Evolutionary conservation across 2,113 vertebrate species (phyloP).

Genomic region (Tyrannus savana): DNA sequence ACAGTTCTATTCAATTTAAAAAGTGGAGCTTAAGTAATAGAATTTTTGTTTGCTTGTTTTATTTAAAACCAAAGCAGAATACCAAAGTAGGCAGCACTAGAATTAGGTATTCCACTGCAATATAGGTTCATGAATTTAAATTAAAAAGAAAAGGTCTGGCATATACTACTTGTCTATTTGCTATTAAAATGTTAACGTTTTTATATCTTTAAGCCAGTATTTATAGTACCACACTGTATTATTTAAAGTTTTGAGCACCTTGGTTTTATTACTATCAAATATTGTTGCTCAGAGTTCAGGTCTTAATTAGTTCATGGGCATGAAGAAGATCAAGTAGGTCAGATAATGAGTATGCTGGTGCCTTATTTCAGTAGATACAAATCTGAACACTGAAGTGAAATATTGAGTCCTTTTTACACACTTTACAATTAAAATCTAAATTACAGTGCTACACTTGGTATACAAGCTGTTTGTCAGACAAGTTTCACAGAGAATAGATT

Average conservation of each 20-base stretch:
- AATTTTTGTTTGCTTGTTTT: conserved; percentile 6
- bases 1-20: neutral
- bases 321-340: neutral
- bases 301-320: conserved; percentile 10
- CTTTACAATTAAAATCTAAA: neutral
- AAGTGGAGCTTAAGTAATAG: neutral
- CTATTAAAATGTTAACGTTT: neutral
- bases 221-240: neutral
- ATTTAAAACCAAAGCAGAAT: conserved; percentile 12
- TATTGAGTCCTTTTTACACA: neutral
- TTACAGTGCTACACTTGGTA: neutral
- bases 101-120: neutral
- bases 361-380: neutral
- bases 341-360: neutral
- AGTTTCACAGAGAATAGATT: neutral
- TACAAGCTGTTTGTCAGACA: neutral
- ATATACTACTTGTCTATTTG: neutral
- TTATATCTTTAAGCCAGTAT: neutral
- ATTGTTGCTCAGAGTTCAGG: neutral
- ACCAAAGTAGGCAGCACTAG: neutral
- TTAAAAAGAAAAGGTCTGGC: neutral
- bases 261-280: neutral
- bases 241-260: neutral
- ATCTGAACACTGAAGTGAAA: neutral
- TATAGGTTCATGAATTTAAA: conserved; percentile 18